Evolutionary conservation across 2,113 vertebrate species (phyloP), one percentile per base, ranked within the genome.

Genomic region (Sander lucioperca): DNA sequence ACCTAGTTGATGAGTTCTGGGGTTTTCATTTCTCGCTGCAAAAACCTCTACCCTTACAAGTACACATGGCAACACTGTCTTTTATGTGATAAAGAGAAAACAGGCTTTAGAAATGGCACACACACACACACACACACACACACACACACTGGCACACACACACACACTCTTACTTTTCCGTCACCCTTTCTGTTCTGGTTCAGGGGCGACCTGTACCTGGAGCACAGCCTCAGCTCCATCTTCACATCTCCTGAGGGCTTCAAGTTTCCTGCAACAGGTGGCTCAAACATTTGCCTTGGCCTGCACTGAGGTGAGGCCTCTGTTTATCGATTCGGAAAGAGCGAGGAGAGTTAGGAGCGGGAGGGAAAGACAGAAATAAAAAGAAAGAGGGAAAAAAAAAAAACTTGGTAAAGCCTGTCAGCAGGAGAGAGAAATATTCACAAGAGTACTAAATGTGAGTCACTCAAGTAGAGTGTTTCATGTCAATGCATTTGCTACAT

Each of bases 281-380:
- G 93, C 93, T 95, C 93, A 95, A 95, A 96, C 95, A 95, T 96
- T 96, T 95, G 92, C 91, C 92, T 96, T 96, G 95, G 95, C 95
- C 85, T 84, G 82, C 77, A 8, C 92, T 92, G 88, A 93, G 93
- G 77, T 92, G 83, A 94, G 86, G 92, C 84, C 92, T 95, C 91
- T 95, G 93, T 95, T 93, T 94, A 94, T 94, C 89, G 84, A 89
- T 91, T 92, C 76, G 88, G 91, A 85, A 85, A 82, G 88, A 85
- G 80, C 48, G 78, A 86, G 86, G 77, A 79, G 80, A 77, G 74
- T 56, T 6, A 54, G 69, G 89, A 73, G 79, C 79, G 78, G 80
- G 86, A 51, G 69, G 71, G 89, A 80, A 74, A 88, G 84, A 85
- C 59, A 54, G 57, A 88, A 79, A 85, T 56, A 66, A 53, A 76